These are phyloP conservation scores for Cryptus armator DNA, from an alignment of 2,888 invertebrate genomes.

Conservation along the genomic window DNA sequence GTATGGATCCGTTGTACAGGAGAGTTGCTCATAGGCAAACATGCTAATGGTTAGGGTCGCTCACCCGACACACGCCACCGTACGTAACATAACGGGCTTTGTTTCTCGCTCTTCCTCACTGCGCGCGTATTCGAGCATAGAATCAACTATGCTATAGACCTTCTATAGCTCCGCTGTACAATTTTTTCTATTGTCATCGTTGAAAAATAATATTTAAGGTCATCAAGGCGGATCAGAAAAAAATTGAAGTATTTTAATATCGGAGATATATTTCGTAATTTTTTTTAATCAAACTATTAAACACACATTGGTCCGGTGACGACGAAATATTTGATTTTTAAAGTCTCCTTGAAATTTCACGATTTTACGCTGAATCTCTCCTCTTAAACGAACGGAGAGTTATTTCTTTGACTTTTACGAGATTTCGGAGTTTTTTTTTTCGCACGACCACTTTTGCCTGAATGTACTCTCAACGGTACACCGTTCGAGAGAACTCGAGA, in stretches of 20 bases:
- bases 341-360: no score
- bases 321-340: no score
- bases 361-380: no score
- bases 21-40: slow-evolving; percentile 67
- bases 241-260: no score
- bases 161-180: not conserved
- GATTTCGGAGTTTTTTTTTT: no score
- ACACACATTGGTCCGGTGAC: no score
- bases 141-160: slow-evolving; percentile 21
- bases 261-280: no score
- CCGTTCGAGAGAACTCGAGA: not conserved
- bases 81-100: slow-evolving; percentile 69
- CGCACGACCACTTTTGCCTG: not conserved
- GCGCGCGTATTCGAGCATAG: slow-evolving; percentile 63
- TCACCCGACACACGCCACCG: slow-evolving; percentile 71
- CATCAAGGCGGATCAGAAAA: not conserved
- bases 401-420: no score
- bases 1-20: slow-evolving; percentile 53
- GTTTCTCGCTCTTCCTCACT: slow-evolving; percentile 64
- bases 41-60: slow-evolving; percentile 71
- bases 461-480: not conserved
- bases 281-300: no score
- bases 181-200: slow-evolving; percentile 10
- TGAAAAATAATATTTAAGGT: slow-evolving; percentile 2
- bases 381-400: no score